Percentiles rank a stretch among this genome's conserved stretches.
Evolutionary conservation across 2,888 invertebrate genomes (phyloP).

Genomic region (Tipula lateralis): DNA sequence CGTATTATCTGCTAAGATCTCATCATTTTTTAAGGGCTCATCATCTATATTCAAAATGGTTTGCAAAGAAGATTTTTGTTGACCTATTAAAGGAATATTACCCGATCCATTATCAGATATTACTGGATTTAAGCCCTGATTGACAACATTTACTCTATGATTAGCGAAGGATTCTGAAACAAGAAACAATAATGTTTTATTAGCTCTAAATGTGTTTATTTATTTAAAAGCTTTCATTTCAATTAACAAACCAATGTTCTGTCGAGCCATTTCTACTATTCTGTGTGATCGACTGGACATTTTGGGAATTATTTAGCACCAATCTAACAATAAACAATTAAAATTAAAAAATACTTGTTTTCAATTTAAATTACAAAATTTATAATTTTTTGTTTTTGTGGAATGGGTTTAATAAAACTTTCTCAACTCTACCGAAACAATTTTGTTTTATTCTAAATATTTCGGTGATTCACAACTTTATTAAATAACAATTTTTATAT

Average conservation of each 20-base stretch:
- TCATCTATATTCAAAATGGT: background rate
- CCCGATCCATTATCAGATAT: background rate
- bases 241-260: background rate
- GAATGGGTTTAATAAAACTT: background rate
- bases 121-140: no score
- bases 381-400: background rate
- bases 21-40: background rate
- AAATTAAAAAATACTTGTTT: no score
- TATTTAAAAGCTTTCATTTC: background rate
- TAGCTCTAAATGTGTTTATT: background rate
- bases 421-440: background rate
- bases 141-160: no score
- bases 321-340: background rate
- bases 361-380: background rate
- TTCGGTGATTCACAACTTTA: background rate
- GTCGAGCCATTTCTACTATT: background rate
- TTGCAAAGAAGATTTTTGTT: background rate
- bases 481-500: background rate
- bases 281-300: background rate
- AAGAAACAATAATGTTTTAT: background rate
- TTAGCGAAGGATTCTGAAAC: no score
- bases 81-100: background rate
- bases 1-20: background rate
- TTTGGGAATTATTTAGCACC: background rate
- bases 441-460: background rate